Evolutionary conservation across 2,797 vertebrate genomes (phyloP), one percentile per base, ranked within the genome.

Genomic region (Xiphorhynchus erythropygius): DNA sequence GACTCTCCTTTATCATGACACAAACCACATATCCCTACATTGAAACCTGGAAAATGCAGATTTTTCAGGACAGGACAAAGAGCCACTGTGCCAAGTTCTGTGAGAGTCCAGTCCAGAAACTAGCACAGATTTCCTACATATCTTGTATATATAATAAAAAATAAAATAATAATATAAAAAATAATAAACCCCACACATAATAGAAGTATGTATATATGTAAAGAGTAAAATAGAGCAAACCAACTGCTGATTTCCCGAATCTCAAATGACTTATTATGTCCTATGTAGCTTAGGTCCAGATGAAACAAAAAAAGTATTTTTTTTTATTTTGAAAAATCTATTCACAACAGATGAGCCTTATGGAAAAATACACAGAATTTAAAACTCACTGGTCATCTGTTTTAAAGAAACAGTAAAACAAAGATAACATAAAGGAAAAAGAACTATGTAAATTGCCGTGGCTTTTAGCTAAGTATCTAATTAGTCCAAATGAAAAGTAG

Each of bases 391-490:
- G 5, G 63, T 19, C 6, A 69, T 25, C 9, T 56, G 67, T 79
- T 59, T 75, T 47, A 64, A 71, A 81, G 50, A 50, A 92, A 70
- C 25, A 71, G 73, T 19, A 70, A 69, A 70, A n/a, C 52, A 91
- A 93, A 91, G 28, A 44, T 18, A 80, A 79, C 57, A 49, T 35
- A 64, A 78, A 90, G 64, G 39, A 91, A 86, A 91, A 93, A 85
- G 33, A 27, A 53, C 52, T 25, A 23, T 52, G 39, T 8, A 52
- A 83, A 71, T 32, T 46, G 17, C 25, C 79, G 44, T 23, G 32
- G 41, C 27, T 88, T 68, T 91, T 85, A 91, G 35, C 68, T 95
- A 65, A 86, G 64, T 78, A 96, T 96, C 97, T 97, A 92, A 97
- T 96, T 96, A 97, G 84, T 74, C 83, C 83, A 90, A 95, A 84